Percentiles rank a stretch among this genome's conserved stretches.
Evolutionary conservation across 2,797 vertebrate species (phyloP).

Genomic region (Neomorphus geoffroyi): DNA sequence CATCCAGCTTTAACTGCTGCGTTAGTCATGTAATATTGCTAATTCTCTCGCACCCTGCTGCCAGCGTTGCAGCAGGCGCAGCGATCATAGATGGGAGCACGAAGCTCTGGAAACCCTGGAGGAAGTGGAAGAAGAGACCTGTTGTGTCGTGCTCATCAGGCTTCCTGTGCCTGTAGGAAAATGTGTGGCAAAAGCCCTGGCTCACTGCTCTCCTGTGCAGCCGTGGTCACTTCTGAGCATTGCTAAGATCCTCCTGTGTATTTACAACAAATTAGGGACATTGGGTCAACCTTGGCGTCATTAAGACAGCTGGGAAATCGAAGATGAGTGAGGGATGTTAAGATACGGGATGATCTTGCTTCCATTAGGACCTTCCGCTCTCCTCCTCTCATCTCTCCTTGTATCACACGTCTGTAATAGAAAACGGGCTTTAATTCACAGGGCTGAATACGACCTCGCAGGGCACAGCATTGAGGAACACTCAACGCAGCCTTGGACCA

Average conservation of each 20-base stretch:
- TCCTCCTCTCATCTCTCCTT: not conserved
- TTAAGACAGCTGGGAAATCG: not conserved
- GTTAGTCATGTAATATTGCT: not conserved
- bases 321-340: not conserved
- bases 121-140: not conserved
- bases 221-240: not conserved
- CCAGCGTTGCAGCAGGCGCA: fast-evolving
- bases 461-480: not conserved
- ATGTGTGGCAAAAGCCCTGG: not conserved
- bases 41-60: not conserved
- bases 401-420: not conserved
- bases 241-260: not conserved
- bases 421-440: not conserved
- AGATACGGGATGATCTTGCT: not conserved
- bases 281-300: not conserved
- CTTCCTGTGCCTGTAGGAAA: not conserved
- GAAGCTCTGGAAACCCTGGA: not conserved
- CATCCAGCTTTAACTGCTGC: not conserved
- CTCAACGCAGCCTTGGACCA: not conserved
- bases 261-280: not conserved
- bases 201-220: not conserved
- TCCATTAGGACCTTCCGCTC: not conserved
- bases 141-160: not conserved
- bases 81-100: fast-evolving
- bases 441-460: not conserved